Conservation (phyloP, 1,140 invertebrate species). For the Periplaneta americana region DNA sequence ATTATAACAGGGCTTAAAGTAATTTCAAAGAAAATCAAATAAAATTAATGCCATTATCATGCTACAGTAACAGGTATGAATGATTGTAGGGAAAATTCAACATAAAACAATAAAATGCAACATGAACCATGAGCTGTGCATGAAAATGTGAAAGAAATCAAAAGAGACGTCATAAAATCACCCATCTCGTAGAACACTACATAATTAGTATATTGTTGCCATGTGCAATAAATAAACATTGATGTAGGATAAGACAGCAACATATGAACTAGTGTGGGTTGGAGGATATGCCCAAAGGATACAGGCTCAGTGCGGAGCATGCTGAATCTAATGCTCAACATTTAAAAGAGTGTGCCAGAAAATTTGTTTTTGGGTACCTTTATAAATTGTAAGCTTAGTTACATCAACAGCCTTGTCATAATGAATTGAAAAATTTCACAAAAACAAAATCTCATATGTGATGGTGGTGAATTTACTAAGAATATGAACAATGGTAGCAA, state of each 20-base stretch:
- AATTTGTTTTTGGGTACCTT: background rate
- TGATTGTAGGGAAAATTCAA: background rate
- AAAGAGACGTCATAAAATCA: too few species aligned
- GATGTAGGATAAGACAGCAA: background rate
- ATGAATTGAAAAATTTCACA: background rate
- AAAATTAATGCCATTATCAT: background rate
- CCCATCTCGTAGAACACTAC: too few species aligned
- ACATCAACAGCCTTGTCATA: constrained; percentile 2
- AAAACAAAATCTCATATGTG: background rate
- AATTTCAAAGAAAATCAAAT: background rate
- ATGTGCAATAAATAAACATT: background rate
- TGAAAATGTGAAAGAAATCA: background rate
- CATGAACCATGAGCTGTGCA: background rate
- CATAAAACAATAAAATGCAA: background rate
- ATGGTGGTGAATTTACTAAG: too few species aligned
- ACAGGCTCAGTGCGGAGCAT: constrained; percentile 29
- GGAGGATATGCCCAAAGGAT: constrained; percentile 46
- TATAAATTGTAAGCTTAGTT: background rate
- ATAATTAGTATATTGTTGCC: background rate
- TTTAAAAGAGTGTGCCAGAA: constrained; percentile 16
- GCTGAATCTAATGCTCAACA: constrained; percentile 14
- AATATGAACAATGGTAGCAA: background rate
- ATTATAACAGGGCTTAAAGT: background rate
- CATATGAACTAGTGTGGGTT: constrained; percentile 31
- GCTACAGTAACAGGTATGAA: background rate